phyloP scores from a whole-genome alignment of 2,797 vertebrate genomes.

The Tapirus indicus region DNA sequence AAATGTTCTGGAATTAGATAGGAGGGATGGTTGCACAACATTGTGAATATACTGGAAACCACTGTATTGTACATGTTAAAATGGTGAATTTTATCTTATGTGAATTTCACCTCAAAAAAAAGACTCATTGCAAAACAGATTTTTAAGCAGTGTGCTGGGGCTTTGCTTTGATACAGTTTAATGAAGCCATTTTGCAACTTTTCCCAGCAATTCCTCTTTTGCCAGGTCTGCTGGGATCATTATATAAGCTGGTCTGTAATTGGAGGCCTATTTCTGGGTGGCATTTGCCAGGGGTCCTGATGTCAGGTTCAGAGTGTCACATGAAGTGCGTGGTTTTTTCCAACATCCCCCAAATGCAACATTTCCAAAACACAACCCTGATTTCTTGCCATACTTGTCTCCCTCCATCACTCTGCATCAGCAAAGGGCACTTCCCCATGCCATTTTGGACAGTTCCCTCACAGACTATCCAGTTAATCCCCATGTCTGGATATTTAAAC shows the following conservation, averaged over 20 bases:
- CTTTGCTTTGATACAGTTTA: slow-evolving; percentile 34
- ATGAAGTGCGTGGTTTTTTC: not conserved
- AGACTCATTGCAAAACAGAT: not conserved
- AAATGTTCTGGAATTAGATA: slow-evolving; percentile 23
- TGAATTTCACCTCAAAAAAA: not conserved
- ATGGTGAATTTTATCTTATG: not conserved
- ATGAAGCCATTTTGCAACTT: slow-evolving; percentile 19
- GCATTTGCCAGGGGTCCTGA: not conserved
- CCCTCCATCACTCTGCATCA: not conserved
- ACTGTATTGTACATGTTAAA: not conserved
- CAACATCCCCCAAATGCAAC: not conserved
- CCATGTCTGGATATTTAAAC: not conserved
- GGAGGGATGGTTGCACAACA: not conserved
- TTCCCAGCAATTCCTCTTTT: not conserved
- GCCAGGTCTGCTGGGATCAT: not conserved
- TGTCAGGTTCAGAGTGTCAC: not conserved
- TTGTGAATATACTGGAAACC: not conserved
- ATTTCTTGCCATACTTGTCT: not conserved
- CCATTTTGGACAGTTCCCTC: not conserved
- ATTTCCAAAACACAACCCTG: not conserved
- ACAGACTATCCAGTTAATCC: not conserved
- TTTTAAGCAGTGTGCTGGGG: not conserved
- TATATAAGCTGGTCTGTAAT: not conserved
- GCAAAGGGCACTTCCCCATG: not conserved
- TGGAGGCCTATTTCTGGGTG: not conserved